Conservation (phyloP, 2,888 invertebrate species). For the Drosophila austrosaltans region DNA sequence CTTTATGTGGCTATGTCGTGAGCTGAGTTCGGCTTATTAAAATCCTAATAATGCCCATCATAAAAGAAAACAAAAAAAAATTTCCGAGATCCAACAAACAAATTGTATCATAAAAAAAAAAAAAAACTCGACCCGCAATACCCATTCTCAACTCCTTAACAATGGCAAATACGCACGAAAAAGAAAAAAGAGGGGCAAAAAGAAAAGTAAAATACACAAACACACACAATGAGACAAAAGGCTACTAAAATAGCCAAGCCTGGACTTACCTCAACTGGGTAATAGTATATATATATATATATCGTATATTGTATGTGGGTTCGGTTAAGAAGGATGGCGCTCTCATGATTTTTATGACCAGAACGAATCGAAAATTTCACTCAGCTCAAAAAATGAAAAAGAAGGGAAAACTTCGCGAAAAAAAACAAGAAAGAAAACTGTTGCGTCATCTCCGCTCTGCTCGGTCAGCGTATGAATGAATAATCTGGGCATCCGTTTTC, state of each 20-base stretch:
- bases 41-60: constrained; percentile 68
- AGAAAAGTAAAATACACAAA: neutral
- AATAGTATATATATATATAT: neutral
- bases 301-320: neutral
- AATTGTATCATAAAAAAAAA: constrained; percentile 66
- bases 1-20: constrained; percentile 43
- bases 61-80: constrained; percentile 51
- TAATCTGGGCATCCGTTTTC: constrained; percentile 52
- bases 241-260: constrained; percentile 55
- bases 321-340: constrained; percentile 5
- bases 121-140: neutral
- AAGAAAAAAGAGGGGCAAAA: constrained; percentile 24
- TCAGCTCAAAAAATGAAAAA: constrained; percentile 49
- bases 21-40: constrained; percentile 69
- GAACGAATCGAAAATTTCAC: constrained; percentile 71
- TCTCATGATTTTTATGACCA: constrained; percentile 61
- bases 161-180: constrained; percentile 64
- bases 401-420: constrained; percentile 17
- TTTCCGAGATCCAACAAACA: constrained; percentile 56
- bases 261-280: constrained; percentile 32
- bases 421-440: constrained; percentile 26
- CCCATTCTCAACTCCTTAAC: constrained; percentile 9
- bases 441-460: constrained; percentile 44
- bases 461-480: constrained; percentile 32
- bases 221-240: constrained; percentile 59